A percentile compares a stretch with the other conserved stretches of the same genome.
These are phyloP conservation scores for Bombus balteatus DNA, from an alignment of 1,140 invertebrate genomes.

Conservation along the genomic window DNA sequence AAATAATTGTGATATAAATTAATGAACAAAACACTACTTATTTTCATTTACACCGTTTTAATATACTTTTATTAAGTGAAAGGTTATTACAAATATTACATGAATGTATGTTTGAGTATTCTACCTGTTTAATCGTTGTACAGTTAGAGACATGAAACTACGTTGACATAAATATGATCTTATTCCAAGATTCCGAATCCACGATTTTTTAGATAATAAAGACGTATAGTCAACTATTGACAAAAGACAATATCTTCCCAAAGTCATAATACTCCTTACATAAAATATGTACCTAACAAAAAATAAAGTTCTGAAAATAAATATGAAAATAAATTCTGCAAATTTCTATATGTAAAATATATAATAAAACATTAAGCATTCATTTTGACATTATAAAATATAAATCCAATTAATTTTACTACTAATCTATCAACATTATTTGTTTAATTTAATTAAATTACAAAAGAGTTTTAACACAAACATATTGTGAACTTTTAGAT, in stretches of 20 bases:
- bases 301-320: slow-evolving; percentile 3
- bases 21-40: not conserved
- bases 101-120: not conserved
- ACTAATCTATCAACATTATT: not conserved
- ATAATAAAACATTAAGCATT: not conserved
- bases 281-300: slow-evolving; percentile 10
- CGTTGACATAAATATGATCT: slow-evolving; percentile 29
- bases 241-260: slow-evolving; percentile 75
- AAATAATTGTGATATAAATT: not conserved
- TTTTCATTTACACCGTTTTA: not conserved
- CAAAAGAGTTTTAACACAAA: not conserved
- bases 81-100: not conserved
- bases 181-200: slow-evolving; percentile 13
- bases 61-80: not conserved
- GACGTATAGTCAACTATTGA: slow-evolving; percentile 64
- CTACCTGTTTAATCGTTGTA: slow-evolving; percentile 51
- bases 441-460: not conserved
- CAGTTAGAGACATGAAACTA: slow-evolving; percentile 31
- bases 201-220: slow-evolving; percentile 66
- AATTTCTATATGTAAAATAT: not conserved
- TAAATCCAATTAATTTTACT: not conserved
- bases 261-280: slow-evolving; percentile 77
- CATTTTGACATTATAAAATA: too few species aligned
- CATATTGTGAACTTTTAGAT: not conserved
- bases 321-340: not conserved